A percentile compares a stretch with the other conserved stretches of the same genome.
phyloP scores from a whole-genome alignment of 2,797 vertebrate species.

The Megalops cyprinoides region DNA sequence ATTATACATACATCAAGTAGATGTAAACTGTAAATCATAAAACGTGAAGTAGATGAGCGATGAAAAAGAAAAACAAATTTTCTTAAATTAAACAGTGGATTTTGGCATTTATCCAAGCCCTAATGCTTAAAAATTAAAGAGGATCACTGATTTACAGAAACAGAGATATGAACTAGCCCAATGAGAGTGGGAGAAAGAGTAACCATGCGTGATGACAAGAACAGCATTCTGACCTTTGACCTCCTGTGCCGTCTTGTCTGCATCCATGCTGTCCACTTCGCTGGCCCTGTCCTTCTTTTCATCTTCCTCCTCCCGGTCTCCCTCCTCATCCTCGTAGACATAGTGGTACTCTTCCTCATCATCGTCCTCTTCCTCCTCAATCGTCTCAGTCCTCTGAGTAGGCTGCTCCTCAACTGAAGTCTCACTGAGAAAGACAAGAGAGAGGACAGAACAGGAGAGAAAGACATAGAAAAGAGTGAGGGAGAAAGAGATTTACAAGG shows the following conservation, averaged over 20 bases:
- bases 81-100: not conserved
- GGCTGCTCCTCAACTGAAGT: constrained; percentile 65
- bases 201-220: constrained; percentile 27
- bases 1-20: too few relatives aligned
- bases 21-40: not conserved
- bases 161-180: not conserved
- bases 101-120: too few relatives aligned
- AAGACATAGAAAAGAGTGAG: too few relatives aligned
- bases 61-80: not conserved
- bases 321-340: constrained; percentile 71
- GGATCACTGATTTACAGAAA: not conserved
- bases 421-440: constrained; percentile 58
- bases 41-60: not conserved
- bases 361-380: constrained; percentile 36
- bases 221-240: constrained; percentile 82
- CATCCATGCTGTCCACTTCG: constrained; percentile 60
- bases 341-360: constrained; percentile 82
- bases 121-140: not conserved
- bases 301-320: constrained; percentile 73
- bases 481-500: not conserved
- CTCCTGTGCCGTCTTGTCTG: constrained; percentile 83
- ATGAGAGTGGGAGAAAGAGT: constrained; percentile 20
- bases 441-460: too few relatives aligned
- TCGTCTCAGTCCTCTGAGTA: constrained; percentile 58
- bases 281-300: constrained; percentile 72